phyloP scores from a whole-genome alignment of 2,888 invertebrate genomes.

The Agonopterix arenella region DNA sequence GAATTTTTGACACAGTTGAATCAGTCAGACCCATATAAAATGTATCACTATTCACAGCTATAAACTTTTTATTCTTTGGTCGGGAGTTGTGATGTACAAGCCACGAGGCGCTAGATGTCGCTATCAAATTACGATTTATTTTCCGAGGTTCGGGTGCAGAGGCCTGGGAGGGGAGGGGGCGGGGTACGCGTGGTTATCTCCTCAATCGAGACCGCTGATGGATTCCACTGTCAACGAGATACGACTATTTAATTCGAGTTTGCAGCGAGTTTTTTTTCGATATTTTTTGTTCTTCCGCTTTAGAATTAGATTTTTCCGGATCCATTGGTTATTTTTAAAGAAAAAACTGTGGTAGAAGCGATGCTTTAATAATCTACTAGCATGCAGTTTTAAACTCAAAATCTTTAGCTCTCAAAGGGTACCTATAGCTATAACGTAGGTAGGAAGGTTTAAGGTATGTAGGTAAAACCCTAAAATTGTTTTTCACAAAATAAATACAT shows the following conservation, averaged over 20 bases:
- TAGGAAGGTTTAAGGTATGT: too few relatives aligned
- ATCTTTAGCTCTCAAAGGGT: too few relatives aligned
- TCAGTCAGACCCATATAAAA: too few relatives aligned
- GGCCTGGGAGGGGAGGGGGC: conserved; percentile 7
- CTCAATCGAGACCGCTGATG: conserved; percentile 57
- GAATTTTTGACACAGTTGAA: too few relatives aligned
- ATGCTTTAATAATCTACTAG: too few relatives aligned
- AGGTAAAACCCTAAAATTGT: too few relatives aligned
- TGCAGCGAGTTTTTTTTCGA: conserved; percentile 49
- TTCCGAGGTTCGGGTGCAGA: conserved; percentile 20
- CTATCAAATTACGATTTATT: conserved; percentile 61
- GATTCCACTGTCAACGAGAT: conserved; percentile 62
- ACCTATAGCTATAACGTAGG: too few relatives aligned
- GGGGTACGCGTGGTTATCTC: conserved; percentile 35
- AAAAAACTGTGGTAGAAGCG: neutral
- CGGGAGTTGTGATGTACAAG: conserved; percentile 8
- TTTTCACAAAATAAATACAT: too few relatives aligned
- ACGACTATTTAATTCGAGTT: conserved; percentile 68
- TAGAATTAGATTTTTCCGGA: conserved; percentile 27
- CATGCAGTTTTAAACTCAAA: too few relatives aligned
- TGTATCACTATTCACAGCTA: neutral
- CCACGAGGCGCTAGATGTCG: conserved; percentile 21
- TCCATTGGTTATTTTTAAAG: neutral
- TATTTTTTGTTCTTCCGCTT: conserved; percentile 31
- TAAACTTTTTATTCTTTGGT: conserved; percentile 14